Evolutionary conservation across 1,140 invertebrate genomes (phyloP).

Genomic region (Cyrtorhinus lividipennis): DNA sequence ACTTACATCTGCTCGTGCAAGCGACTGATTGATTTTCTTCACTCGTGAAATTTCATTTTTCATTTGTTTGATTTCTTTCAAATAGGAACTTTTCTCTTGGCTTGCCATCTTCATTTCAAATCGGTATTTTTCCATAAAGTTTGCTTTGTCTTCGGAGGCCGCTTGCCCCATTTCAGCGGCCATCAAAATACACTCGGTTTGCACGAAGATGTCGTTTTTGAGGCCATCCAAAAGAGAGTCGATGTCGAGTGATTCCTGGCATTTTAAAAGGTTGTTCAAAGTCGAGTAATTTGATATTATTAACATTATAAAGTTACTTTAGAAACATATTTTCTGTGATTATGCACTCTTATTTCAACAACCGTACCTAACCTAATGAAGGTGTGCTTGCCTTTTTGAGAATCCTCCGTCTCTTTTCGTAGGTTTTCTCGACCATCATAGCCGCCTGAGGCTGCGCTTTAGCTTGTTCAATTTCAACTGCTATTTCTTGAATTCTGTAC

Average conservation of each 20-base stretch:
- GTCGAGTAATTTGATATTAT: neutral
- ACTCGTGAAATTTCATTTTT: slow-evolving; percentile 4
- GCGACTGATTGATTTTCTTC: slow-evolving; percentile 5
- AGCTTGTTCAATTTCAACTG: slow-evolving; percentile 8
- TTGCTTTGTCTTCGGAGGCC: slow-evolving; percentile 7
- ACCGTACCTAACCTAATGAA: neutral
- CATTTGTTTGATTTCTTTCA: slow-evolving; percentile 3
- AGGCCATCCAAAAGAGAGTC: slow-evolving; percentile 1
- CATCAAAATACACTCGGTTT: slow-evolving; percentile 10
- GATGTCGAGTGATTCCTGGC: slow-evolving; percentile 8
- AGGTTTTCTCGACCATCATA: slow-evolving; percentile 8
- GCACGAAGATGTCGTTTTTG: neutral
- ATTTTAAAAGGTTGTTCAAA: neutral
- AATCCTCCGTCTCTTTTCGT: neutral
- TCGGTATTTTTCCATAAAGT: slow-evolving; percentile 5
- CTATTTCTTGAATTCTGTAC: slow-evolving; percentile 10
- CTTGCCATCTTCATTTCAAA: slow-evolving; percentile 7
- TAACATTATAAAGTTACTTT: too few species aligned
- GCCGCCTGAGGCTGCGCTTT: slow-evolving; percentile 7
- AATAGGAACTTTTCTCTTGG: slow-evolving; percentile 1
- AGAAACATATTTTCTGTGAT: too few species aligned
- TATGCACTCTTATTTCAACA: too few species aligned
- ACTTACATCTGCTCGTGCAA: slow-evolving; percentile 9
- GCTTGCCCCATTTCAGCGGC: slow-evolving; percentile 9
- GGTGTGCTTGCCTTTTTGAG: slow-evolving; percentile 4